Base-by-base conservation (phyloP, 2,113 vertebrate genomes). In the Leucosticte australis region DNA sequence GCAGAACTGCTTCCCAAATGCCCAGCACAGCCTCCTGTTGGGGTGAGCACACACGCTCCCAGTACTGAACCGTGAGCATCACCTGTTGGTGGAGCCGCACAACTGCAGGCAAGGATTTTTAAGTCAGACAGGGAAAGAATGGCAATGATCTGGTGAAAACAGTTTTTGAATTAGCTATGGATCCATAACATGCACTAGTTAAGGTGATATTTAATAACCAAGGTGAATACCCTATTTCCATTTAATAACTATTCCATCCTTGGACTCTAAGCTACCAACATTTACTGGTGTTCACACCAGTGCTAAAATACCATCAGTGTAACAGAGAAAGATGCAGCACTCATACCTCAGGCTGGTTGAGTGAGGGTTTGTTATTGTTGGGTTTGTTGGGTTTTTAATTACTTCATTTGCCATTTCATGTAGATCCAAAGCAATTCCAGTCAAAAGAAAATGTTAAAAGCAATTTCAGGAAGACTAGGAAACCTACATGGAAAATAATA, bases 401-500 rank as follows among this genome's bases (percentile, higher is more conserved):
- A 70, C 37, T 74, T 56, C 17, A 20, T 28, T 30, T 10, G 39
- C 13, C 56, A 37, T 12, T 71, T 71, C 53, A 41, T 37, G 41
- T 11, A 76, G 73, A 67, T 23, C 7, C 62, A 76, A 92, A 83
- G 85, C 49, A 70, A 63, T 57, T 62, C 50, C 46, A 53, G 69
- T 62, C 62, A 28, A 27, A 79, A 90, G 31, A 60, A 83, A 83
- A 49, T 20, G 27, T 24, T n/a, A 73, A 84, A 94, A 94, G 62
- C 46, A 50, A 70, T 56, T 87, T 82, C 94, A 95, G 78, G 78
- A 76, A 87, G 77, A 97, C 91, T 90, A 96, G 92, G 70, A 96
- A 96, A 52, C 79, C 94, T 96, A 80, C 89, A 82, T 94, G 93
- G 83, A 97, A 97, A 97, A 96, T 88, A 95, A 95, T 52, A 87